Percentiles rank a stretch among this genome's conserved stretches.
phyloP scores from a whole-genome alignment of 2,113 vertebrate genomes.

The Calyptommatus sinebrachiatus region DNA sequence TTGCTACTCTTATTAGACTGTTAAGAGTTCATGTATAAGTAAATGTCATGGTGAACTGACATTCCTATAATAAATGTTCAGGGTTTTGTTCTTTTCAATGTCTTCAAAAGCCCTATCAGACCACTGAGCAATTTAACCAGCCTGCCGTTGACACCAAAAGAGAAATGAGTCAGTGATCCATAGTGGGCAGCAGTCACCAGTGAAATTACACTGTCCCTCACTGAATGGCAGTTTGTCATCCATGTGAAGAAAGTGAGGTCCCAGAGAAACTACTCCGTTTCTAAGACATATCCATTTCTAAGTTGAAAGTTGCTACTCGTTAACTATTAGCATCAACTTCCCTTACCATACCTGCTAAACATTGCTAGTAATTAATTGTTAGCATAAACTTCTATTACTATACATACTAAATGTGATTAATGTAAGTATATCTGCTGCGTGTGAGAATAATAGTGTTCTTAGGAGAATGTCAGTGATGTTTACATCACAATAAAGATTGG shows the following conservation, averaged over 20 bases:
- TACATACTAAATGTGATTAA: constrained; percentile 29
- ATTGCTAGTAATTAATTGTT: too few relatives aligned
- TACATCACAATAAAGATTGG: constrained; percentile 34
- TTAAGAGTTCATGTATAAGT: neutral
- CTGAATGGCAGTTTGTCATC: constrained; percentile 62
- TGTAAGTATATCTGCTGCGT: neutral
- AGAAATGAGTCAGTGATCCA: constrained; percentile 61
- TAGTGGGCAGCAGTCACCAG: constrained; percentile 67
- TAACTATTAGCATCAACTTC: neutral
- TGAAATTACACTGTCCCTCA: constrained; percentile 73
- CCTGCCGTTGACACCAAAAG: constrained; percentile 23
- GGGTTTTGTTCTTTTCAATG: neutral
- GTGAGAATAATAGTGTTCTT: neutral
- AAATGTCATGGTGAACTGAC: constrained; percentile 15
- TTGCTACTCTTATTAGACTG: neutral
- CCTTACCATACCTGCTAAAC: constrained; percentile 7
- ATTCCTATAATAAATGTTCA: neutral
- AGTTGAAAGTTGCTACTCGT: constrained; percentile 11
- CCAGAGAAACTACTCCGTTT: constrained; percentile 62
- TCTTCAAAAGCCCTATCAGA: constrained; percentile 53
- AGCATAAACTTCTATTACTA: neutral
- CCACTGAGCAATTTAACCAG: constrained; percentile 63
- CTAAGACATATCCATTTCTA: constrained; percentile 53
- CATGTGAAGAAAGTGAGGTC: constrained; percentile 49
- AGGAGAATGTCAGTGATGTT: neutral